Base-by-base conservation (phyloP, 2,888 invertebrate species). In the Sinodicranocentrus sp. region DNA sequence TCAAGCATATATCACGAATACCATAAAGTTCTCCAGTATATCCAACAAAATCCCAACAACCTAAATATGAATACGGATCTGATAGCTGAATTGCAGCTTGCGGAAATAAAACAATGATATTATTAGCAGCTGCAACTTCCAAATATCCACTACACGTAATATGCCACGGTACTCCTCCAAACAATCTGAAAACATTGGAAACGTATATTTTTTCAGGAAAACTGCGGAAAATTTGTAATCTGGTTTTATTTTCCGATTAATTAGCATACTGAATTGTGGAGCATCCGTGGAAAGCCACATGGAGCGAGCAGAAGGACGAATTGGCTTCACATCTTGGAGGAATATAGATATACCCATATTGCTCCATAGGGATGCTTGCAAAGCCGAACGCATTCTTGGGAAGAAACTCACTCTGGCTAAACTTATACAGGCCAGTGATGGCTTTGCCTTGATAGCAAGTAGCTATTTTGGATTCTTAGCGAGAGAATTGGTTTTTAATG, bases 41-140 rank as follows among this genome's bases (percentile, higher is more conserved):
- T n/a, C 87, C 87, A 10, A 87, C 87, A 70, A 88, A 87, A 54
- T 88, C 87, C 87, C 87, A 88, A 59, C 87, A 88, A 57, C 87
- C 87, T 10, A 86, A 76, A 61, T 87, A 80, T 5, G 86, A 85
- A 79, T 87, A 88, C 2, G 87, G 87, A 68, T 88, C 87, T 6
- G 86, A 84, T 19, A 82, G 67, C 21, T 84, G 84, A 65, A 86
- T 86, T 1, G 86, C 84, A 43, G 86, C 86, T 84, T 86, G 86
- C n/a, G 86, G 86, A 61, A 86, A 86, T 2, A 86, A 57, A 0
- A 86, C 80, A 57, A 88, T 87, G 10, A 88, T 85, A 26, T 88
- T 88, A 70, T 88, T 88, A n/a, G 87, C 86, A 21, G 87, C 87
- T 17, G 87, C 87, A 1, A 88, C 84, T 80, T 88, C 87, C 52